phyloP scores from a whole-genome alignment of 2,888 invertebrate genomes.

The Ochropacha duplaris region DNA sequence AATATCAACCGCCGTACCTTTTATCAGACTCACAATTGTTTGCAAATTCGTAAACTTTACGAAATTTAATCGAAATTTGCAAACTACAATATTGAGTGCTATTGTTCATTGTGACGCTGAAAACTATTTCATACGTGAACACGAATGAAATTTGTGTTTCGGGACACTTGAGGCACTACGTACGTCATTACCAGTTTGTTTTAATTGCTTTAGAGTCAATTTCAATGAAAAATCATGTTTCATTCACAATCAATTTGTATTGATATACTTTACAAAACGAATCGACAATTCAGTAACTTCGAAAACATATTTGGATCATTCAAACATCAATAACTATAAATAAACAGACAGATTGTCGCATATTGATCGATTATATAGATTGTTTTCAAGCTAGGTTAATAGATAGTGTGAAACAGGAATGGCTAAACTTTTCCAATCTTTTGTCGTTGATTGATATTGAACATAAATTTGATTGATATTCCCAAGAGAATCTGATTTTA shows the following conservation, averaged over 20 bases:
- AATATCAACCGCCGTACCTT: neutral
- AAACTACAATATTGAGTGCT: constrained; percentile 11
- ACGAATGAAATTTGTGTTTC: constrained; percentile 22
- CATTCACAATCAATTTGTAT: neutral
- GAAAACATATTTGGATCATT: neutral
- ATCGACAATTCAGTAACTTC: neutral
- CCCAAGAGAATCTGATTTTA: neutral
- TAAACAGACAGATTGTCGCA: neutral
- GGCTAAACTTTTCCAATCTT: neutral
- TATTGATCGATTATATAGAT: neutral
- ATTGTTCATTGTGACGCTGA: constrained; percentile 15
- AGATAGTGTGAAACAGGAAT: neutral
- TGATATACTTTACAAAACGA: neutral
- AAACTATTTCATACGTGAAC: constrained; percentile 21
- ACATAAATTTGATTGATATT: neutral
- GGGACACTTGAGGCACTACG: constrained; percentile 3
- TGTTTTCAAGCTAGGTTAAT: neutral
- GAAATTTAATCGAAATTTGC: constrained; percentile 19
- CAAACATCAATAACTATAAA: neutral
- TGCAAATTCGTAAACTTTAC: constrained; percentile 10
- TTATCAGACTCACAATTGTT: constrained; percentile 7
- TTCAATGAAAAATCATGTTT: neutral
- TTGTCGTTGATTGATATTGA: neutral
- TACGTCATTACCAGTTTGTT: no score
- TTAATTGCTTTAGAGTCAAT: no score